Base-by-base conservation (phyloP, 2,797 vertebrate genomes). In the Hephaestus fuliginosus region DNA sequence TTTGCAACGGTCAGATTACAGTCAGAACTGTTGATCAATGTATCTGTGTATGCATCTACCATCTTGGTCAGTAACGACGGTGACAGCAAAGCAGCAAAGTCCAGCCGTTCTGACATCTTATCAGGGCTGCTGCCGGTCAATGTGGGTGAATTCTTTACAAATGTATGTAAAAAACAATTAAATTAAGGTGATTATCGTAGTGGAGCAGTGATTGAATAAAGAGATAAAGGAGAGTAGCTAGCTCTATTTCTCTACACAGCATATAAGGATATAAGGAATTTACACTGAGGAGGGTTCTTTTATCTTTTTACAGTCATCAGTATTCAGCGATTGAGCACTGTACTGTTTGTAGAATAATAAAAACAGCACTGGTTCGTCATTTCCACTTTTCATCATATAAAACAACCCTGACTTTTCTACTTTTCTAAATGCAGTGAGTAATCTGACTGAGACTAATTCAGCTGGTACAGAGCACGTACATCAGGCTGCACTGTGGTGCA, bases 61-160 rank as follows among this genome's bases (percentile, higher is more conserved):
- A 25, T 2, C 25, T 25, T 25, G 25, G 25, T 25, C 25, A 25
- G 25, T 25, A 25, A 25, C 25, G 2, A 25, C 25, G 25, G 9
- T 39, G 68, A 72, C 70, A 52, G 55, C 39, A 72, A 52, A 28
- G 39, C 36, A 79, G 60, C 25, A 28, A 55, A 70, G 44, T 64
- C 5, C 28, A 49, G 66, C 46, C 4, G 0, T 13, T 70, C 74
- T 67, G 71, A 36, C 70, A 46, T 85, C 82, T 87, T 83, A 87
- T 84, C 82, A 60, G 62, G 18, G 52, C 74, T 60, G 80, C 86
- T 88, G 25, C 25, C 25, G 25, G 25, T 25, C 0, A 22, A 60
- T 15, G 15, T 13, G 51, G 58, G 73, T 84, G 58, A 33, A 53
- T 25, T 71, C 44, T 48, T 25, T 61, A 36, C 18, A 64, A 66